Evolutionary conservation across 2,797 vertebrate species (phyloP).

Genomic region (Brotula barbata): DNA sequence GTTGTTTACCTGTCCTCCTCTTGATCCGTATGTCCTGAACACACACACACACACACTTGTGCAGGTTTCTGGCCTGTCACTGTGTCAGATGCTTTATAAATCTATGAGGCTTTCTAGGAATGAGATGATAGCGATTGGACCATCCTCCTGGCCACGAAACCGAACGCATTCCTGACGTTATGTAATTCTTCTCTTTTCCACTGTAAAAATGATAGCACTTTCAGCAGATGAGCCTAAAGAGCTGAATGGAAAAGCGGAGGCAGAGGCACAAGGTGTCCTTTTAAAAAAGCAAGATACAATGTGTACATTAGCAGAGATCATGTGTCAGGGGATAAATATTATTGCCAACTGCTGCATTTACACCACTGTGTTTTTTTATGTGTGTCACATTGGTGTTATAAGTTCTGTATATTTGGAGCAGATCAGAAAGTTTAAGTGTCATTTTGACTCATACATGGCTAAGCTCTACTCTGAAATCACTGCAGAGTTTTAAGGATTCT

Average conservation of each 20-base stretch:
- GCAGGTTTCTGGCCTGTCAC: slow-evolving; percentile 1
- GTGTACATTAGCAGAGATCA: background rate
- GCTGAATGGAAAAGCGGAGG: slow-evolving; percentile 1
- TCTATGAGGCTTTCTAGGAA: background rate
- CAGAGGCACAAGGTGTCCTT: background rate
- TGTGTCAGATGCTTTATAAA: slow-evolving; percentile 19
- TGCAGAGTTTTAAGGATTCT: too few species aligned
- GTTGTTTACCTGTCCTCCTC: background rate
- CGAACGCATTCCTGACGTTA: slow-evolving; percentile 31
- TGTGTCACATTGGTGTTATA: too few species aligned
- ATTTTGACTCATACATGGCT: too few species aligned
- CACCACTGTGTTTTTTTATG: too few species aligned
- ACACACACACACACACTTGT: background rate
- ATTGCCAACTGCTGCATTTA: too few species aligned
- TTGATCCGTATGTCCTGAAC: background rate
- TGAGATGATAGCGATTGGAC: slow-evolving; percentile 20
- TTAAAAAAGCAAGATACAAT: background rate
- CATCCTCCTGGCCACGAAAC: slow-evolving; percentile 22
- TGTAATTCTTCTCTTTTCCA: slow-evolving; percentile 29
- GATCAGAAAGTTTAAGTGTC: too few species aligned
- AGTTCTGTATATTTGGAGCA: too few species aligned
- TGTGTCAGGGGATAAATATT: too few species aligned
- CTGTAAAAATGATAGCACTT: slow-evolving; percentile 31
- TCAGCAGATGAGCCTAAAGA: slow-evolving; percentile 32
- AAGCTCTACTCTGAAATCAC: too few species aligned